Conservation (phyloP, 2,888 invertebrate species). For the Julus scanicus region DNA sequence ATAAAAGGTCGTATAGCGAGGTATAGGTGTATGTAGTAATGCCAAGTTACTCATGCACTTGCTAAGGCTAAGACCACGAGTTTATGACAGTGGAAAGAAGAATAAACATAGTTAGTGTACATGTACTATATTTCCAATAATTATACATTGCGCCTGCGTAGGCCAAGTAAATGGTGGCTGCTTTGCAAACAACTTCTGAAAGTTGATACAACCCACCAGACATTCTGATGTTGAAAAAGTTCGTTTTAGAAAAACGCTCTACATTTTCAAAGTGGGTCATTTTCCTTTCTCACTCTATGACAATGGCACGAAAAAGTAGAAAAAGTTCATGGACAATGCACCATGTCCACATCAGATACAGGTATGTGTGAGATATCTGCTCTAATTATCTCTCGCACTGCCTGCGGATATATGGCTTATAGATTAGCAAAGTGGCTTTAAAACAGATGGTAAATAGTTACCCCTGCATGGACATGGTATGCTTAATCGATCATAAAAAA, state of each 20-base stretch:
- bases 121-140: no score
- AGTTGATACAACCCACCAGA: background rate
- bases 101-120: no score
- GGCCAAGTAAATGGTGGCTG: background rate
- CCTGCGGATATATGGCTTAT: conserved; percentile 14
- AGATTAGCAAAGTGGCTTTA: background rate
- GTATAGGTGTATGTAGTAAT: no score
- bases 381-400: conserved; percentile 30
- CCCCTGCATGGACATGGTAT: background rate
- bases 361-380: conserved; percentile 34
- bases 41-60: no score
- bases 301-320: conserved; percentile 25
- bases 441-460: background rate
- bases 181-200: background rate
- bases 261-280: conserved; percentile 24
- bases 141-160: background rate
- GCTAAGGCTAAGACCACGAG: no score
- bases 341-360: background rate
- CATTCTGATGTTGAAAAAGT: background rate
- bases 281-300: conserved; percentile 40
- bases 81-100: no score
- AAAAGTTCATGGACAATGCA: conserved; percentile 38
- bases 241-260: background rate
- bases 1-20: no score
- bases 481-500: background rate